Percentiles rank a stretch among this genome's conserved stretches.
These are phyloP conservation scores for Uromys caudimaculatus DNA, from an alignment of 2,797 vertebrate species.

Conservation along the genomic window DNA sequence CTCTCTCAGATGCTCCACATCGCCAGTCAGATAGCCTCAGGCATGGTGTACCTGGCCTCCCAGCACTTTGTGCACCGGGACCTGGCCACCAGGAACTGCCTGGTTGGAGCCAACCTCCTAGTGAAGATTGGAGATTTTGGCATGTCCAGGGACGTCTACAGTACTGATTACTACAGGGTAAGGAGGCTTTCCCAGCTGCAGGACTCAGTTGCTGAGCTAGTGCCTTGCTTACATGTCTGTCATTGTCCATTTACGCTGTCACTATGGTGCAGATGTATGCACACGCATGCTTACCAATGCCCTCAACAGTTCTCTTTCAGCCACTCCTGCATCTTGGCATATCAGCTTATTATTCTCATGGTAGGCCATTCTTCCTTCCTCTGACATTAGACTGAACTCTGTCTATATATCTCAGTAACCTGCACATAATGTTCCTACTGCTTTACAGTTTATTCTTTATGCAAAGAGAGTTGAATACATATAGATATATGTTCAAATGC, in stretches of 20 bases:
- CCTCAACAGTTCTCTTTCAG: not conserved
- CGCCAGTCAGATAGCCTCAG: constrained; percentile 96
- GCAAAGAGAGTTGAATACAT: constrained; percentile 50
- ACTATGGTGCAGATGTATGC: not conserved
- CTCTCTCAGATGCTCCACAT: constrained; percentile 99
- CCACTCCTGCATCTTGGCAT: not conserved
- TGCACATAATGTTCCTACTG: not conserved
- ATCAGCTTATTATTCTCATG: not conserved
- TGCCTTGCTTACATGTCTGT: constrained; percentile 66
- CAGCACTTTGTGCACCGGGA: constrained; percentile 99
- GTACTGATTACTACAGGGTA: constrained; percentile 99
- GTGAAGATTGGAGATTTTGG: constrained; percentile 99
- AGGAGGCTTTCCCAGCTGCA: constrained; percentile 80
- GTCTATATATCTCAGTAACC: not conserved
- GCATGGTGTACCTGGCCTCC: constrained; percentile 98
- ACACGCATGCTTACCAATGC: not conserved
- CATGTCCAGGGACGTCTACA: constrained; percentile 99
- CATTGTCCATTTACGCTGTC: constrained; percentile 62
- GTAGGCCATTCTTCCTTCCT: not conserved
- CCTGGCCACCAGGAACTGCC: constrained; percentile 98
- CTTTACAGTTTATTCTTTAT: constrained; percentile 55
- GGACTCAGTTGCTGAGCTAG: constrained; percentile 51
- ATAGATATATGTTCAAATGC: not conserved
- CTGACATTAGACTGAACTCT: not conserved
- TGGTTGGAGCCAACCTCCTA: constrained; percentile 97